Percentiles rank a stretch among this genome's conserved stretches.
Conservation (phyloP, 2,888 invertebrate species). For the Leptinotarsa juncta region DNA sequence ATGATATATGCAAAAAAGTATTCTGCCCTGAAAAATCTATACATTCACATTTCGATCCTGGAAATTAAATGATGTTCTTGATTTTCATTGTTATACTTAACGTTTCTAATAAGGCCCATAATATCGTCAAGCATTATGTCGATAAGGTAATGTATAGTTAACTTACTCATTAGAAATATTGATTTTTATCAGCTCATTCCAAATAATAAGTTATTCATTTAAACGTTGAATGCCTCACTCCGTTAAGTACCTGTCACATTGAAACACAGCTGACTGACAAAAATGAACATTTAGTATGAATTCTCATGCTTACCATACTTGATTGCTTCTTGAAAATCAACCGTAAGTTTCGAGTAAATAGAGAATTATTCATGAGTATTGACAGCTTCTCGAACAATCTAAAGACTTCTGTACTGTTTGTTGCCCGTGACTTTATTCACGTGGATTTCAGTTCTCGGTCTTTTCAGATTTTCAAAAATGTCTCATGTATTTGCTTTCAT, state of each 20-base stretch:
- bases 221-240: not conserved
- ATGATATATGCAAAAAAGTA: too few relatives aligned
- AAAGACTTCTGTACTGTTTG: too few relatives aligned
- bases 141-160: not conserved
- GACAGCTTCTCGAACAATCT: too few relatives aligned
- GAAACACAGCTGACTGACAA: not conserved
- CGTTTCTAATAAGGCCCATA: not conserved
- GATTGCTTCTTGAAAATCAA: not conserved
- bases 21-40: too few relatives aligned
- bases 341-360: not conserved
- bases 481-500: too few relatives aligned
- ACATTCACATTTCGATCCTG: too few relatives aligned
- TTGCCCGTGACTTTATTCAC: too few relatives aligned
- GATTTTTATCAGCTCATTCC: not conserved
- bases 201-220: not conserved
- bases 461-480: too few relatives aligned
- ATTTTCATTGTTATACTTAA: not conserved
- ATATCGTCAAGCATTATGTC: not conserved
- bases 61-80: not conserved
- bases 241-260: not conserved
- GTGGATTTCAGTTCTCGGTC: too few relatives aligned
- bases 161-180: not conserved
- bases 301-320: not conserved
- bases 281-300: not conserved
- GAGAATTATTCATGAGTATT: too few relatives aligned